Conservation (phyloP, 2,113 vertebrate species). For the Macquaria ambigua region DNA sequence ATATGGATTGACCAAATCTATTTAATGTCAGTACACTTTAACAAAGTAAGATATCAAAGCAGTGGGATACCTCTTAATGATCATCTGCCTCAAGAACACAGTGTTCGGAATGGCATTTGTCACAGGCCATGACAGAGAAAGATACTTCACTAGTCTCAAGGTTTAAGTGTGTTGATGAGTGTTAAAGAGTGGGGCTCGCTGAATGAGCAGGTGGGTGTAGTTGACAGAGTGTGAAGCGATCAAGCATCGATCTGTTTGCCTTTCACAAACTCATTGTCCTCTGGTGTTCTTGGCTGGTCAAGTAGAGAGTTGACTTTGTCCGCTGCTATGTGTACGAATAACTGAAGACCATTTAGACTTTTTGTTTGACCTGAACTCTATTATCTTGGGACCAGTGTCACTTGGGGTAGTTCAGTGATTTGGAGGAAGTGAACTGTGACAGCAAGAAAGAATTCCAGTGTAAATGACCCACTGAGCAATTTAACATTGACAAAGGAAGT, state of each 20-base stretch:
- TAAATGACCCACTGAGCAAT: neutral
- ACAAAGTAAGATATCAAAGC: conserved; percentile 59
- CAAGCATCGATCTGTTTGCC: conserved; percentile 47
- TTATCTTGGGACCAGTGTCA: neutral
- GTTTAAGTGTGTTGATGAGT: neutral
- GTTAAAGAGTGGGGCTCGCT: conserved; percentile 1
- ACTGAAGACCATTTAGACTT: neutral
- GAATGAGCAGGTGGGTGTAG: neutral
- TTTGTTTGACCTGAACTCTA: neutral
- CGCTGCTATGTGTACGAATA: neutral
- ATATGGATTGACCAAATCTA: conserved; percentile 71
- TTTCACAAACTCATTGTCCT: conserved; percentile 39
- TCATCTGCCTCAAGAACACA: conserved; percentile 4
- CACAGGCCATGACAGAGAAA: neutral
- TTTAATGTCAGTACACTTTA: conserved; percentile 69
- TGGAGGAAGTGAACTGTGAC: neutral
- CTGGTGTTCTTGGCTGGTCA: conserved; percentile 1
- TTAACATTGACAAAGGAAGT: neutral
- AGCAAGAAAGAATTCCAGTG: no score
- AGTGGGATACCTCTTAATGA: conserved; percentile 7
- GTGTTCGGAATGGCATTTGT: neutral
- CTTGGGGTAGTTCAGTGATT: neutral
- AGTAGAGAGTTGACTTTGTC: neutral
- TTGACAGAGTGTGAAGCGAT: conserved; percentile 34
- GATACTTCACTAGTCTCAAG: neutral